Conservation (phyloP, 2,113 vertebrate genomes). For the Papio anubis region DNA sequence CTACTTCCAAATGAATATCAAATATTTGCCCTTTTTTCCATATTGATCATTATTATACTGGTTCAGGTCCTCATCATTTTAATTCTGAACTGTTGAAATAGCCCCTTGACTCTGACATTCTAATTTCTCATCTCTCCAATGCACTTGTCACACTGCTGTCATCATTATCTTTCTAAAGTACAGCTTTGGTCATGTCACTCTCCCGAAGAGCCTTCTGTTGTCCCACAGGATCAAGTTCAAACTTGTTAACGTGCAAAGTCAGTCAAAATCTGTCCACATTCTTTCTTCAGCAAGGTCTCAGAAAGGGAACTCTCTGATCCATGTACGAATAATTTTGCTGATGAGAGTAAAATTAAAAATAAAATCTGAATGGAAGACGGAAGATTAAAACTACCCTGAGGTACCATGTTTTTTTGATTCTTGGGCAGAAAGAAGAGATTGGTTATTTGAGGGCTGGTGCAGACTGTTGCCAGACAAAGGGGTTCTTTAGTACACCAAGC, state of each 20-base stretch:
- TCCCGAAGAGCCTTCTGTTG: neutral
- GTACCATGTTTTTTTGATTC: neutral
- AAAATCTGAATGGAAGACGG: neutral
- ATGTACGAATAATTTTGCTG: neutral
- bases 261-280: neutral
- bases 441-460: neutral
- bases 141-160: neutral
- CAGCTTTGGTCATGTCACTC: neutral
- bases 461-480: neutral
- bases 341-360: neutral
- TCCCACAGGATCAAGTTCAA: neutral
- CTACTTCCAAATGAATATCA: neutral
- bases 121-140: neutral
- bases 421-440: neutral
- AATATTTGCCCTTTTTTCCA: neutral
- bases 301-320: neutral
- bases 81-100: conserved; percentile 17
- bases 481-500: neutral
- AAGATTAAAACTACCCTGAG: neutral
- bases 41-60: neutral
- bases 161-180: neutral
- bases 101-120: neutral
- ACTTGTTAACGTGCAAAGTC: neutral
- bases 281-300: neutral
- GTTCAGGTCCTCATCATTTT: neutral